These are phyloP conservation scores for Cordilura impudica DNA, from an alignment of 2,888 invertebrate species.

Conservation along the genomic window DNA sequence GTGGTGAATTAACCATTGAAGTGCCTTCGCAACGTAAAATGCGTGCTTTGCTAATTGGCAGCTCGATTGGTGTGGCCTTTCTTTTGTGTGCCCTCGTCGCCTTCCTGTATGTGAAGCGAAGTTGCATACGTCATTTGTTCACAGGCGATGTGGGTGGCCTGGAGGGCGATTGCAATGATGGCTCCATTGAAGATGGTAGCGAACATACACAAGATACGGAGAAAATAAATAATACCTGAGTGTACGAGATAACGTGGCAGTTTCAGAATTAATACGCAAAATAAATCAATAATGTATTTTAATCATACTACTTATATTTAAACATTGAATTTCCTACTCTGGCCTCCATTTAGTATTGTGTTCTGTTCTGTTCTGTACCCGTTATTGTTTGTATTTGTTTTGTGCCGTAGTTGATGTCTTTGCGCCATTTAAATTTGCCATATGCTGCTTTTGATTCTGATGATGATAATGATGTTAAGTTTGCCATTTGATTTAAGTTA, in stretches of 20 bases:
- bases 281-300: constrained; percentile 39
- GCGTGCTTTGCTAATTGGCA: constrained; percentile 85
- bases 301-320: not conserved
- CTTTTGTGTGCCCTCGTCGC: constrained; percentile 83
- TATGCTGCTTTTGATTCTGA: not conserved
- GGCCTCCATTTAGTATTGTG: not conserved
- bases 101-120: constrained; percentile 79
- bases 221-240: constrained; percentile 75
- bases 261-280: constrained; percentile 65
- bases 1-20: constrained; percentile 82
- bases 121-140: constrained; percentile 73
- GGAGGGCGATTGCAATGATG: constrained; percentile 51
- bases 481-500: constrained; percentile 50
- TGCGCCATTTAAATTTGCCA: constrained; percentile 9
- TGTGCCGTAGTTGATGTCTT: not conserved
- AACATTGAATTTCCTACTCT: not conserved
- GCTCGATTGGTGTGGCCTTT: constrained; percentile 84
- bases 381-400: not conserved
- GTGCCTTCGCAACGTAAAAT: constrained; percentile 86
- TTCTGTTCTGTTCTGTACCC: constrained; percentile 2
- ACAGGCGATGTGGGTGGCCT: constrained; percentile 59
- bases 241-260: constrained; percentile 70
- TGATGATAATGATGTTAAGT: constrained; percentile 24
- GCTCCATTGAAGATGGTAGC: constrained; percentile 58
- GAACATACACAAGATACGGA: constrained; percentile 72